Evolutionary conservation across 2,888 invertebrate species (phyloP).

Genomic region (Tachina fera): DNA sequence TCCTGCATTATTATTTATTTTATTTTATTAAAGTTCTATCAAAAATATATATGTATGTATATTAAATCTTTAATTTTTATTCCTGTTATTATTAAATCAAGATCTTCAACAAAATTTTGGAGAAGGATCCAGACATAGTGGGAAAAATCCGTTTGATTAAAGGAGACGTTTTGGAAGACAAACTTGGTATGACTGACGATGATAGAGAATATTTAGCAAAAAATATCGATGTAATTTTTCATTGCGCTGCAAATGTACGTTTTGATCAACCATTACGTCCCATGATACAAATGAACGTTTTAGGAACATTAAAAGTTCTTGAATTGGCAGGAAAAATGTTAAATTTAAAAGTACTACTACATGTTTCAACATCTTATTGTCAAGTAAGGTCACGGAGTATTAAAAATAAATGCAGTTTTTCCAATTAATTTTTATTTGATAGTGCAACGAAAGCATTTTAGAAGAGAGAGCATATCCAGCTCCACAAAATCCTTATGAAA

Average conservation of each 20-base stretch:
- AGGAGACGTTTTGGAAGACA: conserved; percentile 86
- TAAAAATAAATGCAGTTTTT: not conserved
- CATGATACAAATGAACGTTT: conserved; percentile 92
- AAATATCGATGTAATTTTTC: conserved; percentile 89
- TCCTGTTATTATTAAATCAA: conserved; percentile 75
- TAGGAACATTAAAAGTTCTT: conserved; percentile 90
- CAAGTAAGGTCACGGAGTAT: conserved; percentile 78
- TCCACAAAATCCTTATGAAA: conserved; percentile 85
- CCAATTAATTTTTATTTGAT: not conserved
- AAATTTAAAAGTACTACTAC: conserved; percentile 89
- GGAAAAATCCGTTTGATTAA: conserved; percentile 87
- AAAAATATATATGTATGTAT: not conserved
- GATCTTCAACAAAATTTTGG: conserved; percentile 85
- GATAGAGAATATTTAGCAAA: conserved; percentile 85
- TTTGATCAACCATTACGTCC: conserved; percentile 93
- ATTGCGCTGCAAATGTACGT: conserved; percentile 93
- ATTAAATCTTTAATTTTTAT: not conserved
- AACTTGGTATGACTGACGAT: conserved; percentile 85
- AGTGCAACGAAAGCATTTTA: conserved; percentile 90
- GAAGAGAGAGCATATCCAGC: conserved; percentile 92
- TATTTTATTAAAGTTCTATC: no score
- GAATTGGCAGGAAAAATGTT: conserved; percentile 89
- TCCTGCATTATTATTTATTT: no score
- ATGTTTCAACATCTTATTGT: conserved; percentile 96
- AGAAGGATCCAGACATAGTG: conserved; percentile 84